Conservation (phyloP, 2,113 vertebrate genomes). For the Piaya cayana region DNA sequence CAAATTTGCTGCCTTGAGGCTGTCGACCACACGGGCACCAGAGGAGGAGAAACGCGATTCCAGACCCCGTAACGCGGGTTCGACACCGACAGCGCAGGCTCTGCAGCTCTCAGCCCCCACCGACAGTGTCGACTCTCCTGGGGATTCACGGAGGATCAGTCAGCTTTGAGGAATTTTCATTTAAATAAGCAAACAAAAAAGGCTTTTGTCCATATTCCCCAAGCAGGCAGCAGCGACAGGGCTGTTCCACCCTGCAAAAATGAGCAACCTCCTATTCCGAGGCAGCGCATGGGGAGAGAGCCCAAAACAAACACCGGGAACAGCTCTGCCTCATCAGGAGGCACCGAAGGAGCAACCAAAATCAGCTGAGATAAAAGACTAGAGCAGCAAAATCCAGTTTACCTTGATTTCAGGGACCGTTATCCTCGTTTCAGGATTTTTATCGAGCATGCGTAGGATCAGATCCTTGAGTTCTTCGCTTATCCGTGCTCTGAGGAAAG, state of each 20-base stretch:
- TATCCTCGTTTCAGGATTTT: constrained; percentile 91
- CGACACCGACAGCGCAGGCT: not conserved
- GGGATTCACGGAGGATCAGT: not conserved
- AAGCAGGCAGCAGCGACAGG: not conserved
- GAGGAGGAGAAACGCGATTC: not conserved
- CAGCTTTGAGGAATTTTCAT: constrained; percentile 7
- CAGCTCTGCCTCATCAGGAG: not conserved
- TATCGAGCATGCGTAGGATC: constrained; percentile 91
- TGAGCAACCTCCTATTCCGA: not conserved
- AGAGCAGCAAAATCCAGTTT: not conserved
- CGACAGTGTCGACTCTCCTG: not conserved
- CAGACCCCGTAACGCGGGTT: not conserved
- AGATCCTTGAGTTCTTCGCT: constrained; percentile 87
- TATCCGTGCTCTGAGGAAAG: constrained; percentile 76
- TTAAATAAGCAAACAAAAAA: constrained; percentile 18
- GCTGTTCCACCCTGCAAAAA: not conserved
- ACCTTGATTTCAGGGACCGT: constrained; percentile 95
- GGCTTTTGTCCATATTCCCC: constrained; percentile 37
- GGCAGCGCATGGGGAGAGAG: not conserved
- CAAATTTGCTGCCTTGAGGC: not conserved
- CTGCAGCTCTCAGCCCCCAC: not conserved
- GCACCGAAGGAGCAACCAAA: not conserved
- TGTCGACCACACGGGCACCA: not conserved
- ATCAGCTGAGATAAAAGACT: not conserved
- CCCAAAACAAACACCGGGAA: not conserved